These are phyloP conservation scores for Speoplatyrhinus poulsoni DNA, from an alignment of 2,113 vertebrate genomes.

Conservation along the genomic window DNA sequence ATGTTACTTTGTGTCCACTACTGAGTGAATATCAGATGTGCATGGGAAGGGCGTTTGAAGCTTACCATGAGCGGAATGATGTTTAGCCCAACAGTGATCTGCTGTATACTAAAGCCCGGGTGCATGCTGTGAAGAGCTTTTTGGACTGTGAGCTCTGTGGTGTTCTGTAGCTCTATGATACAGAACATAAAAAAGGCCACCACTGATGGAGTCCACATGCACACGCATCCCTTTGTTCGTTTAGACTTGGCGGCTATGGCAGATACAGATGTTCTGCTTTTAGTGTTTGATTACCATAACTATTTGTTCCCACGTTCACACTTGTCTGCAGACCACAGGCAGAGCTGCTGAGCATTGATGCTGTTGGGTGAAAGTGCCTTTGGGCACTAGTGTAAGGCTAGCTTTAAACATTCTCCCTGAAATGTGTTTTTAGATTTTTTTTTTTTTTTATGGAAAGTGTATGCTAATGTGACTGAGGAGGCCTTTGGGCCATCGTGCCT, in stretches of 20 bases:
- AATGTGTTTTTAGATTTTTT: conserved; percentile 10
- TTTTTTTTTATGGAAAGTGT: background rate
- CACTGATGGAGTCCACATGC: background rate
- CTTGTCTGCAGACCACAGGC: conserved; percentile 15
- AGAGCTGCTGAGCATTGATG: background rate
- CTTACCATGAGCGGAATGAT: conserved; percentile 12
- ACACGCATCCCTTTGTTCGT: conserved; percentile 14
- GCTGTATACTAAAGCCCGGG: conserved; percentile 43
- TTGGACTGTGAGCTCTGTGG: conserved; percentile 33
- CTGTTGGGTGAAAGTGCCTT: background rate
- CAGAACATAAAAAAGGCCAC: conserved; percentile 19
- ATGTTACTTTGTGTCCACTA: conserved; percentile 19
- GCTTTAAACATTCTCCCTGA: conserved; percentile 2
- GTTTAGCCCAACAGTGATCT: conserved; percentile 40
- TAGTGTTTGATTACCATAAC: conserved; percentile 12
- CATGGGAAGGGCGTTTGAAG: conserved; percentile 25
- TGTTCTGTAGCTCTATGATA: conserved; percentile 35
- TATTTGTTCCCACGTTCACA: conserved; percentile 16
- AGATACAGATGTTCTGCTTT: conserved; percentile 19
- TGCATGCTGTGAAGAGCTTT: conserved; percentile 46
- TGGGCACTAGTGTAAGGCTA: background rate
- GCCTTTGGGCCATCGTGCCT: background rate
- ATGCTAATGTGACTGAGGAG: conserved; percentile 7
- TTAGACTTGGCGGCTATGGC: background rate
- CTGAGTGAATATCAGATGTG: conserved; percentile 30